Conservation (phyloP, 2,113 vertebrate species). For the Myrmecophaga tridactyla region DNA sequence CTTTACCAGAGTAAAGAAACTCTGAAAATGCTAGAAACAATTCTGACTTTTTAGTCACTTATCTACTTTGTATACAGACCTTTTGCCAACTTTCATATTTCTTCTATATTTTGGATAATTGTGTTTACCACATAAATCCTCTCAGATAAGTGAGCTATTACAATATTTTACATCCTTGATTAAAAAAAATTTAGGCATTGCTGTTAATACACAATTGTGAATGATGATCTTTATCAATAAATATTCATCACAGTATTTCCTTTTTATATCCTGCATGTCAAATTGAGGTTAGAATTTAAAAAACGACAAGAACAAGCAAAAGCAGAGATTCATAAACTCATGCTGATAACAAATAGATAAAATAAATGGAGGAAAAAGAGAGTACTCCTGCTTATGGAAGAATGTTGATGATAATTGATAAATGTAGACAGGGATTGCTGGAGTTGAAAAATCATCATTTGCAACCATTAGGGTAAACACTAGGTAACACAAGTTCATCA, state of each 20-base stretch:
- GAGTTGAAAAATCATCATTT: not conserved
- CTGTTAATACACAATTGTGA: not conserved
- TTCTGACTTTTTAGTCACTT: not conserved
- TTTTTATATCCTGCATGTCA: conserved; percentile 4
- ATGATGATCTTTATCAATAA: not conserved
- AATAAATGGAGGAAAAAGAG: not conserved
- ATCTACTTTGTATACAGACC: not conserved
- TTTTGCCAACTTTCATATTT: not conserved
- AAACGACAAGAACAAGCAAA: not conserved
- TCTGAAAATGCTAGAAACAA: not conserved
- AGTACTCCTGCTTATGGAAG: not conserved
- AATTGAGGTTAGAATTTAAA: not conserved
- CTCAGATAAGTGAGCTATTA: not conserved
- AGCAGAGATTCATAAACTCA: not conserved
- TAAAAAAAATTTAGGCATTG: conserved; percentile 27
- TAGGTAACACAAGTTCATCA: not conserved
- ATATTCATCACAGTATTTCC: not conserved
- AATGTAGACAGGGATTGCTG: not conserved
- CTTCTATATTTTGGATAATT: not conserved
- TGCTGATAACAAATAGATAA: not conserved
- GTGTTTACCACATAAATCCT: not conserved
- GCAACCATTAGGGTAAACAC: not conserved
- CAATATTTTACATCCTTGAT: not conserved
- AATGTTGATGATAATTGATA: not conserved
- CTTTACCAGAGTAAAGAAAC: not conserved